These are phyloP conservation scores for Platypus cylindrus DNA, from an alignment of 2,888 invertebrate species.

Conservation along the genomic window DNA sequence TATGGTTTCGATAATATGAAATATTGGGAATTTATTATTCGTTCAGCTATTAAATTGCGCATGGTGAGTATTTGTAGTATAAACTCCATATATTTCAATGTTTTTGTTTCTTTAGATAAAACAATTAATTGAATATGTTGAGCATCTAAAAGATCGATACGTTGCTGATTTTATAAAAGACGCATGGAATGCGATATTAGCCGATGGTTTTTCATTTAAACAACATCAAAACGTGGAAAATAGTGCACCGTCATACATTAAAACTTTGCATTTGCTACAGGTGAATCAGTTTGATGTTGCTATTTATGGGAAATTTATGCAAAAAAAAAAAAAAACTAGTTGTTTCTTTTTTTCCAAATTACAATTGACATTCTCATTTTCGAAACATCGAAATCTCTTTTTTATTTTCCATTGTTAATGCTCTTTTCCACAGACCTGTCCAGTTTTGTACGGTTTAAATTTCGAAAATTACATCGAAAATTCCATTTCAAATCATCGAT, in stretches of 20 bases:
- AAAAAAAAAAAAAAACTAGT: no score
- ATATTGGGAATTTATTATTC: slow-evolving; percentile 25
- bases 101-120: slow-evolving; percentile 19
- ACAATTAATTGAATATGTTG: slow-evolving; percentile 23
- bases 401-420: slow-evolving; percentile 1
- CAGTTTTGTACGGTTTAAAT: slow-evolving; percentile 25
- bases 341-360: background rate
- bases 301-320: no score
- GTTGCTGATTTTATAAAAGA: slow-evolving; percentile 24
- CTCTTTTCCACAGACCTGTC: slow-evolving; percentile 24
- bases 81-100: background rate
- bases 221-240: no score
- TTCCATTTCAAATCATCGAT: slow-evolving; percentile 19
- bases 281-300: slow-evolving; percentile 20
- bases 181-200: slow-evolving; percentile 27
- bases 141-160: slow-evolving; percentile 22
- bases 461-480: slow-evolving; percentile 22
- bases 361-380: background rate
- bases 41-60: slow-evolving; percentile 19
- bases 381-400: background rate
- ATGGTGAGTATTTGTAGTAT: slow-evolving; percentile 21
- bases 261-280: slow-evolving; percentile 24
- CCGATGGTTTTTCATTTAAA: slow-evolving; percentile 19
- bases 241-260: slow-evolving; percentile 16
- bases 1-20: slow-evolving; percentile 23